Conservation (phyloP, 2,797 vertebrate species). For the Botia almorhae region DNA sequence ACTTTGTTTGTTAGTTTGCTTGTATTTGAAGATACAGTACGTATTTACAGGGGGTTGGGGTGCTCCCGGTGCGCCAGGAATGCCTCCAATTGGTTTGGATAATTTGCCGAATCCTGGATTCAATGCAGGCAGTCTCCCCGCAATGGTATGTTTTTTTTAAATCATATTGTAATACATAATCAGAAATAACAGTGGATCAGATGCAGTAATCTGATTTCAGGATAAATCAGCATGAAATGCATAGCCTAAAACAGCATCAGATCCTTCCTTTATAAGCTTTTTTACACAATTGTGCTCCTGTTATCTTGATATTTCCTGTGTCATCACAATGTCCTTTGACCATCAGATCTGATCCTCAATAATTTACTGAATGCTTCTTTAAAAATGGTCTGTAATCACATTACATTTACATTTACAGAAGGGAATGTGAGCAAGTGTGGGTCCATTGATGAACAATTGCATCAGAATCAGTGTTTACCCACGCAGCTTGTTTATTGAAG, state of each 20-base stretch:
- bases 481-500: background rate
- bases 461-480: background rate
- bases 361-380: slow-evolving; percentile 6
- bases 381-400: background rate
- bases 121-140: slow-evolving; percentile 62
- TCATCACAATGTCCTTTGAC: background rate
- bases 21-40: slow-evolving; percentile 16
- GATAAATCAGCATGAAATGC: slow-evolving; percentile 67
- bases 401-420: no score
- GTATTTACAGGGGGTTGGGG: slow-evolving; percentile 87
- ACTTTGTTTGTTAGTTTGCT: background rate
- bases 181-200: slow-evolving; percentile 19
- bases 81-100: slow-evolving; percentile 73
- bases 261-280: slow-evolving; percentile 66
- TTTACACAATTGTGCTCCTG: slow-evolving; percentile 51
- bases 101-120: slow-evolving; percentile 72
- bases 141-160: slow-evolving; percentile 82
- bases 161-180: background rate
- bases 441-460: background rate
- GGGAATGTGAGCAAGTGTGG: slow-evolving; percentile 34
- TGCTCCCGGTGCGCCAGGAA: slow-evolving; percentile 78
- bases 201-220: slow-evolving; percentile 50
- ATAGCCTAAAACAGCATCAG: slow-evolving; percentile 35
- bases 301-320: slow-evolving; percentile 39
- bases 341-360: background rate